A percentile compares a stretch with the other conserved stretches of the same genome.
These are phyloP conservation scores for Cyanoderma ruficeps DNA, from an alignment of 2,113 vertebrate species.

Conservation along the genomic window DNA sequence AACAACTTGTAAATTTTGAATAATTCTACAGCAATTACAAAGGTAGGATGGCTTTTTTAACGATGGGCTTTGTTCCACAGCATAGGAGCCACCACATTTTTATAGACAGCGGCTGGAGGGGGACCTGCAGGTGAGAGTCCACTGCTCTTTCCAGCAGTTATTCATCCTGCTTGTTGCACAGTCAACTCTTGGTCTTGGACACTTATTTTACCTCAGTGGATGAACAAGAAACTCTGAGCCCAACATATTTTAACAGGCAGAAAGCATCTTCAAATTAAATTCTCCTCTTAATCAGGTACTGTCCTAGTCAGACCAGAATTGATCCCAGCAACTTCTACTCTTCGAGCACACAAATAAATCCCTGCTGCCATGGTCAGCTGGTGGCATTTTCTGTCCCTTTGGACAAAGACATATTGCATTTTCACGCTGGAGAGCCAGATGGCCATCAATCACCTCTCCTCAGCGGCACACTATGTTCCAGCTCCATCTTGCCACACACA, in stretches of 20 bases:
- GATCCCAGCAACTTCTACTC: background rate
- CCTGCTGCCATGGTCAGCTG: background rate
- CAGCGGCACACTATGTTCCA: fast-evolving
- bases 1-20: slow-evolving; percentile 15
- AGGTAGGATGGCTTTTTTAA: slow-evolving; percentile 6
- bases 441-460: slow-evolving; percentile 18
- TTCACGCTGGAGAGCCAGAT: background rate
- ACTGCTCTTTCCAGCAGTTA: background rate
- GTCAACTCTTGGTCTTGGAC: background rate
- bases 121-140: background rate
- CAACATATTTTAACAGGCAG: background rate
- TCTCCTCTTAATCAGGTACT: background rate
- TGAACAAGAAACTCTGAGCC: background rate
- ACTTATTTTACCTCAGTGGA: background rate
- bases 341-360: slow-evolving; percentile 3
- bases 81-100: background rate
- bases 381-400: background rate
- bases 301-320: background rate
- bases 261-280: background rate
- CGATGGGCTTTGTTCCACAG: background rate
- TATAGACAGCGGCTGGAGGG: background rate
- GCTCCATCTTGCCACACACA: background rate
- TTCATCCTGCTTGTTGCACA: background rate
- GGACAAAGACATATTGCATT: slow-evolving; percentile 24
- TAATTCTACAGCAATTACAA: slow-evolving; percentile 17